Conservation (phyloP, 2,113 vertebrate genomes). For the Menura novaehollandiae region DNA sequence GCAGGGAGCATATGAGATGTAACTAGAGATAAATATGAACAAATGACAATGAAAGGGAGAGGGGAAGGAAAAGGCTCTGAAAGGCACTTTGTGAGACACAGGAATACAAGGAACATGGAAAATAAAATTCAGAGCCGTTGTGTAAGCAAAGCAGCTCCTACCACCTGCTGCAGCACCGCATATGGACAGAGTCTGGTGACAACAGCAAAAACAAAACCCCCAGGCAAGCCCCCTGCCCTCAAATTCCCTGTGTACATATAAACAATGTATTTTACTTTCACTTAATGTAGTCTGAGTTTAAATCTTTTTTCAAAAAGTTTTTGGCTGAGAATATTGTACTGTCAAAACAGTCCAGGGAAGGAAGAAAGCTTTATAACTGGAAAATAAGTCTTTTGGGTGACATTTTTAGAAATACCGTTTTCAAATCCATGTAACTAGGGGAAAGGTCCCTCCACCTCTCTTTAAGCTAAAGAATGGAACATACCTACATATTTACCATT, state of each 20-base stretch:
- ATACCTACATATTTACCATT: neutral
- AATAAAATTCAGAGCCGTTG: neutral
- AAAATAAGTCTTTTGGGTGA: neutral
- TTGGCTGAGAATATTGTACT: neutral
- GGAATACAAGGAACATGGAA: neutral
- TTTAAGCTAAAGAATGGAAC: neutral
- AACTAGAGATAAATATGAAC: neutral
- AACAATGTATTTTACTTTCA: neutral
- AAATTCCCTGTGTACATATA: neutral
- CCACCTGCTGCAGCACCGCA: neutral
- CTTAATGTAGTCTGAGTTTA: neutral
- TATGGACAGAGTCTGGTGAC: neutral
- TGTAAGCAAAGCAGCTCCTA: neutral
- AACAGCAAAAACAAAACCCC: neutral
- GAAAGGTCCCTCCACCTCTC: neutral
- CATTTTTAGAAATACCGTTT: neutral
- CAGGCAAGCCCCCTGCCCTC: neutral
- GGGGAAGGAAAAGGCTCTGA: neutral
- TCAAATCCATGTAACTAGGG: neutral
- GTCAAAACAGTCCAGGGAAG: neutral
- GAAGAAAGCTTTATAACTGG: neutral
- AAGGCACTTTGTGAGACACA: neutral
- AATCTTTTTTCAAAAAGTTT: neutral
- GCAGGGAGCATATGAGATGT: neutral
- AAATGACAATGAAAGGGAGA: neutral